Base-by-base conservation (phyloP, 2,113 vertebrate genomes). In the Syrmaticus mikado region DNA sequence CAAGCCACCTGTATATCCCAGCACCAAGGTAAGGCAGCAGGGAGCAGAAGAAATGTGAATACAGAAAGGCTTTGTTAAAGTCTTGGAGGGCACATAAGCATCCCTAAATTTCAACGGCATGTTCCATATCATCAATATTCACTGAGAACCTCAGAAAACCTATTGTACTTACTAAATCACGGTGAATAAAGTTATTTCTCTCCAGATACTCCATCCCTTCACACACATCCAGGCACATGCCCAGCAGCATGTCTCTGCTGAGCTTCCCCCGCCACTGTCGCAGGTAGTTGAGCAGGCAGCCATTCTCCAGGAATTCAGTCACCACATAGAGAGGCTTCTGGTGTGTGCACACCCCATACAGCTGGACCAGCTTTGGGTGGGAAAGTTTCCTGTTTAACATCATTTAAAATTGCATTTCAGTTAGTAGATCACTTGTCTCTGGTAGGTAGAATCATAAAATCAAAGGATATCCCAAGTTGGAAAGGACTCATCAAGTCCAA, bases 141-240 rank as follows among this genome's bases (percentile, higher is more conserved):
- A 18, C 30, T 21, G 38, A 62, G 28, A 86, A 55, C 17, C 20
- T 65, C 74, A 81, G 64, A 71, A 87, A 85, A 66, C 3, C 13
- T 30, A 3, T 20, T 46, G 7, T 32, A 78, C 97, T 96, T 95
- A 99, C 98, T 97, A 99, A 97, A 96, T 99, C 99, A 90, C 98
- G 96, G 72, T 99, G 98, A 79, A 99, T 98, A 82, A 98, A 99
- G 32, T 76, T 83, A 28, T 97, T 98, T 13, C 66, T 94, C 93
- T 99, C 98, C 96, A 99, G 97, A 66, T 99, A 98, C 38, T 97
- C 97, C 99, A 99, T 99, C 6, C 98, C 99, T 92, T 98, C 98
- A 0, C 98, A 98, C 9, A 98, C 70, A 25, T 99, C 98, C 92
- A 98, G 98, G 64, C 98, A 98, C 95, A 98, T 96, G 61, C 96